Conservation (phyloP, 2,113 vertebrate genomes). For the Xiphophorus couchianus region DNA sequence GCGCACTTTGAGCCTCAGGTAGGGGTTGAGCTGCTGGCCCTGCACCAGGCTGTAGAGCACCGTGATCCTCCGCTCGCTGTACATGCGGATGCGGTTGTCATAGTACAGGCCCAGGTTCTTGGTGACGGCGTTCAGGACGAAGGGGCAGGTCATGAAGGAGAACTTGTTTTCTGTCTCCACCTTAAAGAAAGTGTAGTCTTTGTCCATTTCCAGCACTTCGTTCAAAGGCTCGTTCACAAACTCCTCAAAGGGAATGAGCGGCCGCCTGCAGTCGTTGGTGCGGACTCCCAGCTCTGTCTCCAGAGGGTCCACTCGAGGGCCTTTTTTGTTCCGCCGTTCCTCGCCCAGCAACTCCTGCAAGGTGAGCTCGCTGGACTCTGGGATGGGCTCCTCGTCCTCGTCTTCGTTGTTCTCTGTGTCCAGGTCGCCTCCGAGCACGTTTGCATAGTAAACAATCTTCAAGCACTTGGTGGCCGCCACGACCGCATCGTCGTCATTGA, state of each 20-base stretch:
- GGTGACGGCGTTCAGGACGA: slow-evolving; percentile 97
- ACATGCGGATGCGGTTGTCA: slow-evolving; percentile 99
- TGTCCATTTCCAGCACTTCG: slow-evolving; percentile 99
- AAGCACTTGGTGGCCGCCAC: slow-evolving; percentile 97
- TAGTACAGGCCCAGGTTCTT: slow-evolving; percentile 99
- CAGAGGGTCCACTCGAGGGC: slow-evolving; percentile 94
- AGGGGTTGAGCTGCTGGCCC: slow-evolving; percentile 97
- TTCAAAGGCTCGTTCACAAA: slow-evolving; percentile 99
- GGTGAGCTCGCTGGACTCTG: slow-evolving; percentile 95
- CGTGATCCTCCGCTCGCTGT: slow-evolving; percentile 97
- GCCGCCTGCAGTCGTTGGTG: slow-evolving; percentile 93
- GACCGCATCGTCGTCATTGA: slow-evolving; percentile 96
- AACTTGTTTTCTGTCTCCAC: slow-evolving; percentile 99
- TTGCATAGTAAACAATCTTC: slow-evolving; percentile 99
- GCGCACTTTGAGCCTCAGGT: slow-evolving; percentile 94
- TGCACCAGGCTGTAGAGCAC: slow-evolving; percentile 98
- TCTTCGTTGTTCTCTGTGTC: slow-evolving; percentile 94
- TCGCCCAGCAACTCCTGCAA: slow-evolving; percentile 96
- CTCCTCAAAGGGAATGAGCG: slow-evolving; percentile 94
- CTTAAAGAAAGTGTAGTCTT: slow-evolving; percentile 99
- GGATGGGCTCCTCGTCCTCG: slow-evolving; percentile 95
- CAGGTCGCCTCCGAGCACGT: slow-evolving; percentile 94
- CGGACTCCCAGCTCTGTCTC: slow-evolving; percentile 96
- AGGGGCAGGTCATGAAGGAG: slow-evolving; percentile 99
- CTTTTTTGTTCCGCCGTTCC: slow-evolving; percentile 95